Evolutionary conservation across 2,797 vertebrate genomes (phyloP), one percentile per base, ranked within the genome.

Genomic region (Dromococcyx pavoninus): DNA sequence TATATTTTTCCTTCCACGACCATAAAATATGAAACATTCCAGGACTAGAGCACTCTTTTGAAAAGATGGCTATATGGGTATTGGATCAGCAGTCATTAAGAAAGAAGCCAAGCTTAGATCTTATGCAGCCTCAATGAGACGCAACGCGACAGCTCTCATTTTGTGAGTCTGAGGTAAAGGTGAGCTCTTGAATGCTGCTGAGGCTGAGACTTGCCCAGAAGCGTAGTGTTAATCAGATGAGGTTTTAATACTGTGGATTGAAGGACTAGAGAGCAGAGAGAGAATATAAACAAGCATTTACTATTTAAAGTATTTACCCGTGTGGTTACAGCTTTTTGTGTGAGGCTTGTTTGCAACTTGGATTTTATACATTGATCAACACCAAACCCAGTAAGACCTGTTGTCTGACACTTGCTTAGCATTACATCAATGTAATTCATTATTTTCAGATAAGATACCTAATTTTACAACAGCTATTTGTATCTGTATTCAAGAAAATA

Each of bases 141-240:
- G 5, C 27, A 25, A 4, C 30, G 5, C 1, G 5, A 12, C n/a
- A 23, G 46, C n/a, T 77, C 33, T 46, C 4, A 0, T n/a, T 56
- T 39, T n/a, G 25, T 30, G 30, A 48, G 17, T 2, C 23, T 50
- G 54, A 79, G 46, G 35, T 30, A 8, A 39, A 33, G 37, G 35
- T 51, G 81, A 32, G 28, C 39, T 71, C 27, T 73, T n/a, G 30
- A 30, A 17, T 14, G 50, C 30, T 35, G 58, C 11, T 0, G 7
- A 23, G 33, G 24, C 50, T 30, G 30, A 54, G 33, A 44, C 44
- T n/a, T 62, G 33, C 37, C 82, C 54, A 23, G 17, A 44, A 66
- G 19, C 66, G 30, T 25, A 0, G 0, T n/a, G 13, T 41, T 22
- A 23, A n/a, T 37, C 13, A 2, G 6, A 13, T 1, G 11, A n/a